Percentiles rank a stretch among this genome's conserved stretches.
phyloP scores from a whole-genome alignment of 1,140 invertebrate genomes.

The Probaryconus sp. region DNA sequence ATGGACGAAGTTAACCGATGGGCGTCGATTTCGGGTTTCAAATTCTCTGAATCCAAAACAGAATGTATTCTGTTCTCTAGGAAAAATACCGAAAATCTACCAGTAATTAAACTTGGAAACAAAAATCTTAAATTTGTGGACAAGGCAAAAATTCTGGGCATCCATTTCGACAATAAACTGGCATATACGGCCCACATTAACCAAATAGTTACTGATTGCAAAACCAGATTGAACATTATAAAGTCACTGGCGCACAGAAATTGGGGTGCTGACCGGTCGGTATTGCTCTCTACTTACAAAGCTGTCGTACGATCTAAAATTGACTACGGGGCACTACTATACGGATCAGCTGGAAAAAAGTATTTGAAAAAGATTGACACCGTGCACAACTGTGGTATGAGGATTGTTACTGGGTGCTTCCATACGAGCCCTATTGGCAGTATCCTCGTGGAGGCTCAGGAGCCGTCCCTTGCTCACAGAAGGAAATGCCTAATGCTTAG shows the following conservation, averaged over 20 bases:
- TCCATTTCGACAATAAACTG: constrained; percentile 37
- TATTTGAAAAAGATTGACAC: constrained; percentile 15
- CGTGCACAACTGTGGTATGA: constrained; percentile 21
- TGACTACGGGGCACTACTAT: constrained; percentile 16
- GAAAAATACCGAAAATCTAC: background rate
- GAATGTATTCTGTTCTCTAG: constrained; percentile 34
- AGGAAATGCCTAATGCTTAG: background rate
- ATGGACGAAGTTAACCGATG: constrained; percentile 9
- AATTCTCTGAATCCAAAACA: constrained; percentile 42
- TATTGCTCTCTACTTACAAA: constrained; percentile 20
- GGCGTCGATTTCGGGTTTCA: constrained; percentile 28
- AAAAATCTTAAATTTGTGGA: constrained; percentile 11
- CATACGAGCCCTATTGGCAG: constrained; percentile 11
- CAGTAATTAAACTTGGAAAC: background rate
- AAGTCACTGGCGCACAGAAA: constrained; percentile 30
- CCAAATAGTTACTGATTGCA: constrained; percentile 14
- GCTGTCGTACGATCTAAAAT: constrained; percentile 29
- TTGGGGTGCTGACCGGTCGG: constrained; percentile 23
- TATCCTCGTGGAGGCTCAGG: constrained; percentile 22
- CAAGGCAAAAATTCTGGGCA: constrained; percentile 42
- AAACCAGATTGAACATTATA: too few species aligned
- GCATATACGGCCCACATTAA: constrained; percentile 28
- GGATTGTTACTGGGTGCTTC: constrained; percentile 17
- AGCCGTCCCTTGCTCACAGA: constrained; percentile 5
- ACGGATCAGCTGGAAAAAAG: constrained; percentile 14